Base-by-base conservation (phyloP, 1,140 invertebrate species). In the Pachyrhynchus sulphureomaculatus region DNA sequence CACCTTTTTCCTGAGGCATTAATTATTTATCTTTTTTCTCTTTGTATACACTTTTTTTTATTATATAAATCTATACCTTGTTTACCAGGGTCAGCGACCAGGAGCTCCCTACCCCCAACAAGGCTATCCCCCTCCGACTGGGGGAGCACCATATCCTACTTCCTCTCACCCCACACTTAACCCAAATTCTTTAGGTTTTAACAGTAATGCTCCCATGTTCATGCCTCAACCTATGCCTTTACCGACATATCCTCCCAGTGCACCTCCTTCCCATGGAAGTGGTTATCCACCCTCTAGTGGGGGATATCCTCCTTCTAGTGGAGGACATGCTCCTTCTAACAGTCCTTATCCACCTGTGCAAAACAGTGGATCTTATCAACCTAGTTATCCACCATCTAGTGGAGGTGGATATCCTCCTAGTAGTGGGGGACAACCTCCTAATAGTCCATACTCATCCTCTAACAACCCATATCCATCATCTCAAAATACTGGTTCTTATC, bases 191-290 rank as follows among this genome's bases (percentile, higher is more conserved):
- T 60, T 74, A 21, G 74, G 73, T 12, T 73, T 65, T 41, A 61
- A 54, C n/a, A 47, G 67, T n/a, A 66, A 68, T 39, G 57, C 71
- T 0, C 74, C 74, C 1, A 74, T 76, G 65, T 70, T 70, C 41
- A 76, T 76, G 74, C 73, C 74, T 12, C 68, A 72, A 65, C 70
- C 72, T 17, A 68, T 64, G 64, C 63, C n/a, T 37, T 67, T 65
- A 32, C 65, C 65, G 20, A 33, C 58, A 15, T 67, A 64, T 24
- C 57, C 61, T 4, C 57, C 65, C 9, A 61, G 18, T 42, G 49
- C 52, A 12, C 58, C 67, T 17, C 63, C 68, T 20, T 37, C 61
- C 23, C 44, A 33, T 8, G 48, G 48, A 10, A 57, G 29, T 1
- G 48, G 26, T 37, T 63, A 67, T 59, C 69, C 55, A 18, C 67